A percentile compares a stretch with the other conserved stretches of the same genome.
phyloP scores from a whole-genome alignment of 2,888 invertebrate species.

The Meloe dianella region DNA sequence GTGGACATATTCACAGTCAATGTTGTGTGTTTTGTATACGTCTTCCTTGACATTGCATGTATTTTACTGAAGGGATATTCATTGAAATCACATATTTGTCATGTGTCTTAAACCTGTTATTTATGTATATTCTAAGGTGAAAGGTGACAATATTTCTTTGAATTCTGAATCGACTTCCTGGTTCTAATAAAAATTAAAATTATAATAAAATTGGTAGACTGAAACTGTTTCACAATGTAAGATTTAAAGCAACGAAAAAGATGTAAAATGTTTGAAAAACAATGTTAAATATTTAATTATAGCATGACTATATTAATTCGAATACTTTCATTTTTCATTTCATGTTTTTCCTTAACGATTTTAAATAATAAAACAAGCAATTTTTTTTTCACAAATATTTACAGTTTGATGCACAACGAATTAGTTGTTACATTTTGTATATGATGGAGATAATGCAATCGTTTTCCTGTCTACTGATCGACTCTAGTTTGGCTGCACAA shows the following conservation, averaged over 20 bases:
- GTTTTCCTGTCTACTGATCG: slow-evolving; percentile 1
- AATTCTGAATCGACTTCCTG: background rate
- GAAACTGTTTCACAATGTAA: background rate
- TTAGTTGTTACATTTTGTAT: background rate
- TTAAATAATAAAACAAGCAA: slow-evolving; percentile 4
- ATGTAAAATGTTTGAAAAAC: no score
- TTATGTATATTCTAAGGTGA: background rate
- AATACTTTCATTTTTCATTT: slow-evolving; percentile 12
- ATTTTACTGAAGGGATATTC: no score
- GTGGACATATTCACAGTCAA: no score
- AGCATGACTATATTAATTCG: slow-evolving; percentile 7
- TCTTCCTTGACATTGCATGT: no score
- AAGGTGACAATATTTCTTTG: background rate
- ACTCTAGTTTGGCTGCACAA: background rate
- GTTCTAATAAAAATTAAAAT: background rate
- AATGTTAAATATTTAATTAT: slow-evolving; percentile 12
- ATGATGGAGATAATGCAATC: background rate
- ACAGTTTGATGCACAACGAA: slow-evolving; percentile 12
- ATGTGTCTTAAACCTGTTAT: no score
- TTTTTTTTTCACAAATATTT: slow-evolving; percentile 9
- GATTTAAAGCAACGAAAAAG: no score
- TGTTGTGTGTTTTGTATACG: no score
- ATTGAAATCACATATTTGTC: no score
- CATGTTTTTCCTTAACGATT: background rate
- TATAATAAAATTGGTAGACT: background rate